These are phyloP conservation scores for Haplochromis vanheusdeni DNA, from an alignment of 2,113 vertebrate species.

Conservation along the genomic window DNA sequence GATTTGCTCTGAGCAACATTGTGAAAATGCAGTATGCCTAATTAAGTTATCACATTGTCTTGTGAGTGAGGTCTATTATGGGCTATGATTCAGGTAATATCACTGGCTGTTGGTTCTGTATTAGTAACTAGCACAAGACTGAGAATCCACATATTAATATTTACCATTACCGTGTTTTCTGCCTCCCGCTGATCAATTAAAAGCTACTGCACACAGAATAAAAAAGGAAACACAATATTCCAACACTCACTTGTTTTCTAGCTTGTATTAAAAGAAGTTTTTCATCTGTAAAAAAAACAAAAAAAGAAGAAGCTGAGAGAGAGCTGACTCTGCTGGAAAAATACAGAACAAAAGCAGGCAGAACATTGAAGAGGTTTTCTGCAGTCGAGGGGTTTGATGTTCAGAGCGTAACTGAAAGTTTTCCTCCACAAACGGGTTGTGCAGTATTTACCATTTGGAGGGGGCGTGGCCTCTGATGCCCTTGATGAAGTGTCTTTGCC, in stretches of 20 bases:
- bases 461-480: background rate
- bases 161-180: background rate
- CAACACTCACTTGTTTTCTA: background rate
- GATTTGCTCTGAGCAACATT: background rate
- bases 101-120: background rate
- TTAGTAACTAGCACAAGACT: background rate
- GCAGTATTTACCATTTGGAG: background rate
- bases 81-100: background rate
- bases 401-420: background rate
- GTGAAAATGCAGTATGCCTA: background rate
- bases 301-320: too few relatives aligned
- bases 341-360: too few relatives aligned
- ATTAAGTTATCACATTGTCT: background rate
- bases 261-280: background rate
- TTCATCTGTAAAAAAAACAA: background rate
- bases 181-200: background rate
- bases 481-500: conserved; percentile 7
- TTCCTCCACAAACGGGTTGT: background rate
- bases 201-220: background rate
- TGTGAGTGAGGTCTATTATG: background rate
- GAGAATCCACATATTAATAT: background rate
- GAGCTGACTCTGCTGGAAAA: too few relatives aligned
- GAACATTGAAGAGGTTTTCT: too few relatives aligned
- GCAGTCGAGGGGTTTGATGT: background rate
- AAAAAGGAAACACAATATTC: background rate